Percentiles rank a stretch among this genome's conserved stretches.
phyloP scores from a whole-genome alignment of 2,888 invertebrate genomes.

The Serrognathus titanus region DNA sequence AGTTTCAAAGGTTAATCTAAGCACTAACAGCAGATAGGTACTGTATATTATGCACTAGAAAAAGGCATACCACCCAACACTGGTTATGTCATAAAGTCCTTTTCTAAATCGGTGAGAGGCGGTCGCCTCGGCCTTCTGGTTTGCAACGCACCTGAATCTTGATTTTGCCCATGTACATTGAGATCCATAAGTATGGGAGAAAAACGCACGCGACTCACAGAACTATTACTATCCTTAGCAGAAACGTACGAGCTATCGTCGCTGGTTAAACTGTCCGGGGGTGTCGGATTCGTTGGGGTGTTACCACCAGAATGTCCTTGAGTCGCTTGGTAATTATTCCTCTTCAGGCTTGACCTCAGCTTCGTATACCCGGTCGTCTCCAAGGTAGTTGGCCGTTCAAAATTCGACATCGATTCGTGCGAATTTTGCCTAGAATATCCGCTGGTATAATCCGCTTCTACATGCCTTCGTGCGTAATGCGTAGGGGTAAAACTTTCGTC shows the following conservation, averaged over 20 bases:
- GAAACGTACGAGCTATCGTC: slow-evolving; percentile 88
- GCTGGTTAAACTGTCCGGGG: slow-evolving; percentile 79
- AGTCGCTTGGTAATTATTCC: slow-evolving; percentile 55
- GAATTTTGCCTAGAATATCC: slow-evolving; percentile 49
- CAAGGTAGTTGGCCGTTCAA: slow-evolving; percentile 61
- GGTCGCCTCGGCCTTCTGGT: slow-evolving; percentile 50
- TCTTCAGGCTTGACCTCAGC: slow-evolving; percentile 74
- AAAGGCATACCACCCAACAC: not conserved
- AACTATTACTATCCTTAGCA: slow-evolving; percentile 67
- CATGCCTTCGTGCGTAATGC: slow-evolving; percentile 47
- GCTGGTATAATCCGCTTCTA: slow-evolving; percentile 12
- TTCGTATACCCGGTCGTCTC: slow-evolving; percentile 65
- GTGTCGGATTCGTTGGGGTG: slow-evolving; percentile 80
- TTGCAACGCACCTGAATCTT: slow-evolving; percentile 54
- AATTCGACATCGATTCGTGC: slow-evolving; percentile 48
- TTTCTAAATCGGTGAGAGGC: slow-evolving; percentile 54
- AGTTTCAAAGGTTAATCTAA: too few relatives aligned
- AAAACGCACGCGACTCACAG: slow-evolving; percentile 71
- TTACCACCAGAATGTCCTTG: slow-evolving; percentile 36
- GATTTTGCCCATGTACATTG: slow-evolving; percentile 53
- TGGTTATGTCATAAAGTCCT: slow-evolving; percentile 57
- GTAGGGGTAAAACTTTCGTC: slow-evolving; percentile 54
- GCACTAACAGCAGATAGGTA: too few relatives aligned
- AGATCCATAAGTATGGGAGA: slow-evolving; percentile 71
- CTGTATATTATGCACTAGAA: not conserved